Percentiles rank a stretch among this genome's conserved stretches.
Conservation (phyloP, 1,140 invertebrate genomes). For the Drosophila tani region DNA sequence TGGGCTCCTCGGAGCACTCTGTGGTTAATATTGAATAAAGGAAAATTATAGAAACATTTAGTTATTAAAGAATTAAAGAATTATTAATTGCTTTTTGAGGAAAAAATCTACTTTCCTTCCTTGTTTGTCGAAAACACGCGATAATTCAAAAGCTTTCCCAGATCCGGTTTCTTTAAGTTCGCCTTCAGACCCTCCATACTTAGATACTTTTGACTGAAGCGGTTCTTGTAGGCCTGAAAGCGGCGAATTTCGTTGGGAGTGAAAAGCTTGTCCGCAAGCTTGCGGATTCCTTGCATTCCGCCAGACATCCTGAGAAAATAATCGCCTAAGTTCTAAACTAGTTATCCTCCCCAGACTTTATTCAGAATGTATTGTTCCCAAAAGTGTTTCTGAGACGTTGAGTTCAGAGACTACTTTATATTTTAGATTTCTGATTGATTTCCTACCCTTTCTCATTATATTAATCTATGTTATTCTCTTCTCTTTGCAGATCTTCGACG, state of each 20-base stretch:
- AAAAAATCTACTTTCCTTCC: constrained; percentile 1
- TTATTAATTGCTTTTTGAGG: neutral
- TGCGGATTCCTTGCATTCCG: constrained; percentile 29
- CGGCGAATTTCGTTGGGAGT: constrained; percentile 62
- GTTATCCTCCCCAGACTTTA: too few relatives aligned
- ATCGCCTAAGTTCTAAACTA: neutral
- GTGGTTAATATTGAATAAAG: neutral
- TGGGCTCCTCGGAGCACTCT: constrained; percentile 1
- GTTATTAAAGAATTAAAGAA: too few relatives aligned
- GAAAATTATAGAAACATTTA: neutral
- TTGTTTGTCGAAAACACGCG: constrained; percentile 41
- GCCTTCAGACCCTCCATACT: constrained; percentile 36
- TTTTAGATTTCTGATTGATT: too few relatives aligned
- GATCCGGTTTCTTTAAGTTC: constrained; percentile 6
- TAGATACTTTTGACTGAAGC: constrained; percentile 48
- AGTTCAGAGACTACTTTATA: neutral
- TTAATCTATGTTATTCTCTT: neutral
- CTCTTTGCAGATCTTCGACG: constrained; percentile 90
- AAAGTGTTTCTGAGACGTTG: neutral
- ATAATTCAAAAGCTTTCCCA: constrained; percentile 29
- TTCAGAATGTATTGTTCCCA: neutral
- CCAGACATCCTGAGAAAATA: constrained; percentile 23
- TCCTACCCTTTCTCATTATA: neutral
- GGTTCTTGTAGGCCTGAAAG: constrained; percentile 47
- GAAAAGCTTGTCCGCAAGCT: constrained; percentile 56